These are phyloP conservation scores for Alexandromys fortis DNA, from an alignment of 2,113 vertebrate genomes.

Conservation along the genomic window DNA sequence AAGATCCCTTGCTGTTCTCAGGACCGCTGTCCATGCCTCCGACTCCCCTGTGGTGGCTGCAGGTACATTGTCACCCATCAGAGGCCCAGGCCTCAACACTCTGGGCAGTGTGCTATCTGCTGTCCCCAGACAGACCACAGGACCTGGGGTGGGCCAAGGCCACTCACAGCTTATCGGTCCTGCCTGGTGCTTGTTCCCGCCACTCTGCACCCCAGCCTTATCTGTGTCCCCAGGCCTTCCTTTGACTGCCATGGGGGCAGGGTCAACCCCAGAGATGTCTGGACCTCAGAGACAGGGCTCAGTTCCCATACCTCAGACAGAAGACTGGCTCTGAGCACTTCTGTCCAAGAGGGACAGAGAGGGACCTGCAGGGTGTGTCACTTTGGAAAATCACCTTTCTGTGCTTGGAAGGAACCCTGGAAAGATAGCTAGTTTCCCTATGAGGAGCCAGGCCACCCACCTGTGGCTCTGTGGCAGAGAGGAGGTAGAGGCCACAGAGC, in stretches of 20 bases:
- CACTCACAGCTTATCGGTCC: background rate
- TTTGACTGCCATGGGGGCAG: background rate
- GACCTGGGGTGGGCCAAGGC: background rate
- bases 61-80: background rate
- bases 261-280: background rate
- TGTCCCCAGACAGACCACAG: background rate
- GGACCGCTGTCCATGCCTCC: background rate
- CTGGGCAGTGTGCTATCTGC: background rate
- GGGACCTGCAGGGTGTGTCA: background rate
- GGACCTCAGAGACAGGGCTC: background rate
- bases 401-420: background rate
- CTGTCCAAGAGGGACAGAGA: background rate
- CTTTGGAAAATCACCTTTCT: background rate
- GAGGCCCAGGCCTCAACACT: accelerated
- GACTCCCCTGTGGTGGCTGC: accelerated
- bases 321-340: background rate
- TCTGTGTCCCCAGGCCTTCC: constrained; percentile 1
- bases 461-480: background rate
- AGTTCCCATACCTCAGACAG: background rate
- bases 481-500: background rate
- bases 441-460: no score
- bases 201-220: background rate
- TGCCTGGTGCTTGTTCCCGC: background rate
- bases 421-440: background rate
- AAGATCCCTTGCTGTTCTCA: background rate